Percentiles rank a stretch among this genome's conserved stretches.
Evolutionary conservation across 2,888 invertebrate genomes (phyloP).

Genomic region (Geophilus truncorum): DNA sequence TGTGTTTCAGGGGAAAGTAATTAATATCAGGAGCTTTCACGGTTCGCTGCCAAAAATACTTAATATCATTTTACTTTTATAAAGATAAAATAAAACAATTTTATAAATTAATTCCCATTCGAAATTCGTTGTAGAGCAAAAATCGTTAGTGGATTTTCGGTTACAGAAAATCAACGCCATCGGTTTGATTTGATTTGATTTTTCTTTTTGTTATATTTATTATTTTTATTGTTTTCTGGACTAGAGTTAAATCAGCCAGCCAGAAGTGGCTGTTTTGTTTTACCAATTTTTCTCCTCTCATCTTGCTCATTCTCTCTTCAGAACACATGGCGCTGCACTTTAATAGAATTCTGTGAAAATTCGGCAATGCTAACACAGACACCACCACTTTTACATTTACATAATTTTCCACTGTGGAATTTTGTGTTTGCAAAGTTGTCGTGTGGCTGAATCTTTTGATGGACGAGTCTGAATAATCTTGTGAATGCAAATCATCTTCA

Average conservation of each 20-base stretch:
- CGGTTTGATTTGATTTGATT: background rate
- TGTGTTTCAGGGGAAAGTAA: too few relatives aligned
- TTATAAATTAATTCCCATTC: too few relatives aligned
- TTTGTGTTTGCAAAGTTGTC: constrained; percentile 20
- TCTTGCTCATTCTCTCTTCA: too few relatives aligned
- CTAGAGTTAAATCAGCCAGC: background rate
- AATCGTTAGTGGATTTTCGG: too few relatives aligned
- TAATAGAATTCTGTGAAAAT: constrained; percentile 20
- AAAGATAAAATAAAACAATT: too few relatives aligned
- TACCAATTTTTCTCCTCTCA: background rate
- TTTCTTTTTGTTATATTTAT: background rate
- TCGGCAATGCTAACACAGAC: background rate
- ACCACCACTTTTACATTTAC: constrained; percentile 18
- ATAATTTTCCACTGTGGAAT: constrained; percentile 24
- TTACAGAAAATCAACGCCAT: too few relatives aligned
- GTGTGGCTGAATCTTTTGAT: constrained; percentile 17
- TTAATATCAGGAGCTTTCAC: too few relatives aligned
- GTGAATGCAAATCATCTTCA: constrained; percentile 27
- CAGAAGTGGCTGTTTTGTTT: background rate
- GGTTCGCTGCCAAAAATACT: too few relatives aligned
- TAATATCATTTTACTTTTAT: too few relatives aligned
- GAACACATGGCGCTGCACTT: background rate
- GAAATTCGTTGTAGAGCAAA: too few relatives aligned
- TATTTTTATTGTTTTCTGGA: background rate
- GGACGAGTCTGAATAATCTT: constrained; percentile 12